phyloP scores from a whole-genome alignment of 1,140 invertebrate species.

The Wasmannia auropunctata region DNA sequence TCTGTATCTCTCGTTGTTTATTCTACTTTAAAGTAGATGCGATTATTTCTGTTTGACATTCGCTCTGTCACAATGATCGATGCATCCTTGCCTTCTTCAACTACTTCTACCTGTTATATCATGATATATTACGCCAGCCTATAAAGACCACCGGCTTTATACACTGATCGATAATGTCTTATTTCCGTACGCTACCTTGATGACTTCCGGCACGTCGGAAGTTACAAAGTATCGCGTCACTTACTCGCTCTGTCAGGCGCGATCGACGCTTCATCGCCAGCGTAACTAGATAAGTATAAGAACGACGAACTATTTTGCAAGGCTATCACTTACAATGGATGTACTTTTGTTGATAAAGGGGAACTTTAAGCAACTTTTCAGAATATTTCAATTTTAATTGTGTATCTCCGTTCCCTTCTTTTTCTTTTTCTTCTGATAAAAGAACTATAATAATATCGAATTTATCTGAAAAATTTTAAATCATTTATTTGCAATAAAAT shows the following conservation, averaged over 20 bases:
- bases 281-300: constrained; percentile 11
- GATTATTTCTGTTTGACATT: constrained; percentile 28
- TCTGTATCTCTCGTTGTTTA: neutral
- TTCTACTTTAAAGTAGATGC: neutral
- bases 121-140: constrained; percentile 8
- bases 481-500: neutral
- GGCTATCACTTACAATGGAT: neutral
- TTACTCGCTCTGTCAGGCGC: constrained; percentile 33
- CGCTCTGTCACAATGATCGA: constrained; percentile 44
- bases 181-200: constrained; percentile 48
- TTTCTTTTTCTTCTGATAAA: neutral
- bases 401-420: neutral
- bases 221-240: constrained; percentile 53
- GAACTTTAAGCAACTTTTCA: neutral
- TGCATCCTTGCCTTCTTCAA: constrained; percentile 28
- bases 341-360: neutral
- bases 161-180: constrained; percentile 55
- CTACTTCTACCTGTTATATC: constrained; percentile 40
- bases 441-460: neutral
- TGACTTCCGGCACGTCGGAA: constrained; percentile 46
- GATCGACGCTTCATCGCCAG: neutral
- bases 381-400: constrained; percentile 8
- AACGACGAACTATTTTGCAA: neutral
- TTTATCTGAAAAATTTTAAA: neutral
- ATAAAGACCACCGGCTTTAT: constrained; percentile 34